These are phyloP conservation scores for Pampus argenteus DNA, from an alignment of 2,797 vertebrate species.

Conservation along the genomic window DNA sequence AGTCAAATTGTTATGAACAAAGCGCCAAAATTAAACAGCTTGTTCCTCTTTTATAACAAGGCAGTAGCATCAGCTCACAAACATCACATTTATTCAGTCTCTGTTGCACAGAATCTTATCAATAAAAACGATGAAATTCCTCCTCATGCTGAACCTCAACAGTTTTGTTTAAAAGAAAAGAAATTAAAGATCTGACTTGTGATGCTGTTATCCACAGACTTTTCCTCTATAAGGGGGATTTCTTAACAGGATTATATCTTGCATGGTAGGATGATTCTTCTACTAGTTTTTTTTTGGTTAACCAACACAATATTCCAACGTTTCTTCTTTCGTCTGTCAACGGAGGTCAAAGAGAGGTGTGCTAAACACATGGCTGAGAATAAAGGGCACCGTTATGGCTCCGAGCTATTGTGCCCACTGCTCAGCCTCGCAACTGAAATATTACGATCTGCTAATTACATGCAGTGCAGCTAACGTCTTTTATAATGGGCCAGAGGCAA, in stretches of 20 bases:
- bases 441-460: conserved; percentile 69
- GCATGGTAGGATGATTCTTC: conserved; percentile 8
- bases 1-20: not conserved
- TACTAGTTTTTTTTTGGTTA: not conserved
- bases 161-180: conserved; percentile 50
- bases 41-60: conserved; percentile 31
- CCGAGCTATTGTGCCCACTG: conserved; percentile 44
- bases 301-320: conserved; percentile 17
- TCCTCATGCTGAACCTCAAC: conserved; percentile 35
- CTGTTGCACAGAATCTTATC: conserved; percentile 43
- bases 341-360: conserved; percentile 46
- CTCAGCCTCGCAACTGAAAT: conserved; percentile 46
- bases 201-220: conserved; percentile 33
- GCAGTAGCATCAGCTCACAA: conserved; percentile 21
- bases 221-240: conserved; percentile 43
- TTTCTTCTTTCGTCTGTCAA: conserved; percentile 33
- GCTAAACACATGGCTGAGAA: conserved; percentile 64
- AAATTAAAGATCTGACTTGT: conserved; percentile 40
- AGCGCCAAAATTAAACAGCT: conserved; percentile 31
- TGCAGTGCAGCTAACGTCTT: conserved; percentile 42
- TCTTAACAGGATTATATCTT: conserved; percentile 30
- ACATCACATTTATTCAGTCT: conserved; percentile 24
- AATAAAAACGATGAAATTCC: conserved; percentile 49
- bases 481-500: conserved; percentile 52
- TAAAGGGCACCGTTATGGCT: conserved; percentile 48